These are phyloP conservation scores for Mesembrinibis cayennensis DNA, from an alignment of 2,113 vertebrate species.

Conservation along the genomic window DNA sequence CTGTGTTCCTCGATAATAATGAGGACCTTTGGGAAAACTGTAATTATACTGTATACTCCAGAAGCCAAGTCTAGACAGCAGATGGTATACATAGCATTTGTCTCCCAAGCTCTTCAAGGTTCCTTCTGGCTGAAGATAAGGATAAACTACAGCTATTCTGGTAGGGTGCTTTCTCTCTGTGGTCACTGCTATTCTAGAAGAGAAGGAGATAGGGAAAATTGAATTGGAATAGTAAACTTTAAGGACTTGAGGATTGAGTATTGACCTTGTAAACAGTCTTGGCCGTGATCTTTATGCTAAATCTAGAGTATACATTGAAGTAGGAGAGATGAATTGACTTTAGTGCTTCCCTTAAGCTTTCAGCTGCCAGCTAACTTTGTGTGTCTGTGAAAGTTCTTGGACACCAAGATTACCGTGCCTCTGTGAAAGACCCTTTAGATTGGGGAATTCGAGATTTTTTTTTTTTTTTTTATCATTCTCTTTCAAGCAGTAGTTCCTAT, in stretches of 20 bases:
- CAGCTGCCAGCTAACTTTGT: background rate
- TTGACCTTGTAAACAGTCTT: background rate
- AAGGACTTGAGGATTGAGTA: background rate
- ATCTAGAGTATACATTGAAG: background rate
- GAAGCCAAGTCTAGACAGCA: conserved; percentile 56
- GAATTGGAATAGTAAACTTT: background rate
- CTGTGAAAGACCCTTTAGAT: background rate
- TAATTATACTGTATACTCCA: conserved; percentile 5
- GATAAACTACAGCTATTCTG: background rate
- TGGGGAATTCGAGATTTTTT: background rate
- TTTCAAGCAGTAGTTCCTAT: background rate
- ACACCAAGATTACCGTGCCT: background rate
- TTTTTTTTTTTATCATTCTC: background rate
- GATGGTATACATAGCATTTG: conserved; percentile 32
- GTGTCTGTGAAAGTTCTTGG: background rate
- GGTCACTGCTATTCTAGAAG: background rate
- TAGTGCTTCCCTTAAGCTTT: background rate
- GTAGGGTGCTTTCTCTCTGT: background rate
- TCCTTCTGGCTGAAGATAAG: conserved; percentile 34
- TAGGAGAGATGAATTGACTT: background rate
- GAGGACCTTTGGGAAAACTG: conserved; percentile 25
- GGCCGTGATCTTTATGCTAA: background rate
- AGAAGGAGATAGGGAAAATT: background rate
- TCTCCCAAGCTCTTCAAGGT: background rate
- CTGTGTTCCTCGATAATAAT: conserved; percentile 30